Evolutionary conservation across 1,140 invertebrate genomes (phyloP).

Genomic region (Achroia grisella): DNA sequence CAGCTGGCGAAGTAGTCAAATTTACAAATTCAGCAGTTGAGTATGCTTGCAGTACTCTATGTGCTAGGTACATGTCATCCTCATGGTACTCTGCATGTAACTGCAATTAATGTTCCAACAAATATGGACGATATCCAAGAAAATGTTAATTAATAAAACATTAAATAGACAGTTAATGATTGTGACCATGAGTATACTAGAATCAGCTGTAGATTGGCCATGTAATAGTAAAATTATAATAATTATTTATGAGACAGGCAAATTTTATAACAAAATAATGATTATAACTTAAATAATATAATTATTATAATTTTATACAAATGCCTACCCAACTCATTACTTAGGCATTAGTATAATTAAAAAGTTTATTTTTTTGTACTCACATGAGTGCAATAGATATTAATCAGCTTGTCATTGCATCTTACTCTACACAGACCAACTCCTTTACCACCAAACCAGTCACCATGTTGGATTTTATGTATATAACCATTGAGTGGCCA

Average conservation of each 20-base stretch:
- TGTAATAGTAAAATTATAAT: no score
- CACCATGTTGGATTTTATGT: slow-evolving; percentile 96
- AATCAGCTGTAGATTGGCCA: no score
- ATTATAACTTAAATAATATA: no score
- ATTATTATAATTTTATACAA: no score
- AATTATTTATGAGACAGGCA: no score
- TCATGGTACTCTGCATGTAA: slow-evolving; percentile 96
- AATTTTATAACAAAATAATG: no score
- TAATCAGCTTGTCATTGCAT: slow-evolving; percentile 80
- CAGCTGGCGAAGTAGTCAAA: slow-evolving; percentile 84
- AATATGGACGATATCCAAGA: no score
- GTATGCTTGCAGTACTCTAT: slow-evolving; percentile 93
- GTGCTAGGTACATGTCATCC: slow-evolving; percentile 91
- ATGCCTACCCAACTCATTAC: no score
- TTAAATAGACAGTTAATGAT: no score
- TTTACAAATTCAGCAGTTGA: slow-evolving; percentile 95
- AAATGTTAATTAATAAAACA: no score
- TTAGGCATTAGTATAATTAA: no score
- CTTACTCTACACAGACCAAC: slow-evolving; percentile 90
- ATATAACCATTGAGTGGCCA: slow-evolving; percentile 98
- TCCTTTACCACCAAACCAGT: slow-evolving; percentile 99
- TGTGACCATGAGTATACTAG: no score
- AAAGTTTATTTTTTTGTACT: slow-evolving; percentile 44
- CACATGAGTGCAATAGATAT: slow-evolving; percentile 95
- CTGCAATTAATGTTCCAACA: slow-evolving; percentile 70